These are phyloP conservation scores for Pseudolaguvia tuberculata DNA, from an alignment of 2,113 vertebrate species.

Conservation along the genomic window DNA sequence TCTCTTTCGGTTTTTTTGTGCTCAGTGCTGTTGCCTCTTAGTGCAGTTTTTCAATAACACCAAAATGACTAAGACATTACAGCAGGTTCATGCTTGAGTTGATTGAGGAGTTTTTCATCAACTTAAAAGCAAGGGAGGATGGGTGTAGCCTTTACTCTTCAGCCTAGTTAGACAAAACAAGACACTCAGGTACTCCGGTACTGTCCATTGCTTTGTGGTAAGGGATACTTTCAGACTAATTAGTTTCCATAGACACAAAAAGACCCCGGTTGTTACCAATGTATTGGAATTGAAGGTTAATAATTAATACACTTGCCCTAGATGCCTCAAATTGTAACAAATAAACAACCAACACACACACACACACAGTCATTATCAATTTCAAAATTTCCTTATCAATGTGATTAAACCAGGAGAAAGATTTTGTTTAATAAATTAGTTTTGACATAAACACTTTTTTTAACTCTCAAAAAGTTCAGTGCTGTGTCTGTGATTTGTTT, in stretches of 20 bases:
- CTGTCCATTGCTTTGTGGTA: not conserved
- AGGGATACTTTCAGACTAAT: not conserved
- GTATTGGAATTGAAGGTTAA: not conserved
- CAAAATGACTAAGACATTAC: constrained; percentile 7
- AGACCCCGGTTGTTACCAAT: not conserved
- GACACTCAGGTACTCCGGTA: not conserved
- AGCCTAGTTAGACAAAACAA: not conserved
- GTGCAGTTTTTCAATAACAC: constrained; percentile 25
- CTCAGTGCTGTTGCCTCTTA: constrained; percentile 3
- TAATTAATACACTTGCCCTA: not conserved
- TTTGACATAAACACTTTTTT: no score
- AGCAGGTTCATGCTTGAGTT: not conserved
- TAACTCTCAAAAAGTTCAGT: no score
- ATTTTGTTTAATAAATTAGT: no score
- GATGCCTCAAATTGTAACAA: no score
- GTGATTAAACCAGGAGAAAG: no score
- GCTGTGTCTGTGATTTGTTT: no score
- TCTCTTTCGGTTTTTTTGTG: not conserved
- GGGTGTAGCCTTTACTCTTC: not conserved
- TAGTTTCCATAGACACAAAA: not conserved
- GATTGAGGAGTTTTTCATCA: constrained; percentile 32
- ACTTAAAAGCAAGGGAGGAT: constrained; percentile 3
- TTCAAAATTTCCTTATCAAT: no score
- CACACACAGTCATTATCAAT: no score
- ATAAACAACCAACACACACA: no score